These are phyloP conservation scores for Zapus hudsonius DNA, from an alignment of 2,113 vertebrate genomes.

Conservation along the genomic window DNA sequence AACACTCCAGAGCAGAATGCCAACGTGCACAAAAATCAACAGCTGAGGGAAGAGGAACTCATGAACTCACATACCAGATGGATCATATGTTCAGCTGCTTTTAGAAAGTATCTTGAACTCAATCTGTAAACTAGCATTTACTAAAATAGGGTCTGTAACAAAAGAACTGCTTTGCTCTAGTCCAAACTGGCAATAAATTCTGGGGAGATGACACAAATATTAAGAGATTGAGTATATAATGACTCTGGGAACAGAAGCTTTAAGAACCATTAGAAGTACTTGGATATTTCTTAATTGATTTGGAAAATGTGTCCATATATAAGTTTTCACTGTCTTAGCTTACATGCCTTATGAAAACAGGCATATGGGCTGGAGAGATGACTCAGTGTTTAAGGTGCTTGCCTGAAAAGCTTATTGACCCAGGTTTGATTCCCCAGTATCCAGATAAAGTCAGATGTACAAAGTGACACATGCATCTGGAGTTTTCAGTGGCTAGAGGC, in stretches of 20 bases:
- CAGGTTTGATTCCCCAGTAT: no score
- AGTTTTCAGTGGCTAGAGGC: no score
- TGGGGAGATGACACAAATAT: neutral
- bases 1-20: neutral
- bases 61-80: neutral
- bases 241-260: neutral
- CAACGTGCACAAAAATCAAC: neutral
- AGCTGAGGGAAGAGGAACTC: neutral
- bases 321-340: neutral
- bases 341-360: neutral
- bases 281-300: neutral
- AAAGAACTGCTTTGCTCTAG: neutral
- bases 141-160: neutral
- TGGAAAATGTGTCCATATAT: neutral
- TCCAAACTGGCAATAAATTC: neutral
- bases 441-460: no score
- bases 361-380: no score
- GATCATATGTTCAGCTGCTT: neutral
- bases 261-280: neutral
- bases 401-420: no score
- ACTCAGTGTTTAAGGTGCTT: no score
- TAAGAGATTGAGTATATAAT: neutral
- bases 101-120: neutral
- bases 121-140: neutral
- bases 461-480: no score